Evolutionary conservation across 2,113 vertebrate species (phyloP).

Genomic region (cattle (Bos taurus)): DNA sequence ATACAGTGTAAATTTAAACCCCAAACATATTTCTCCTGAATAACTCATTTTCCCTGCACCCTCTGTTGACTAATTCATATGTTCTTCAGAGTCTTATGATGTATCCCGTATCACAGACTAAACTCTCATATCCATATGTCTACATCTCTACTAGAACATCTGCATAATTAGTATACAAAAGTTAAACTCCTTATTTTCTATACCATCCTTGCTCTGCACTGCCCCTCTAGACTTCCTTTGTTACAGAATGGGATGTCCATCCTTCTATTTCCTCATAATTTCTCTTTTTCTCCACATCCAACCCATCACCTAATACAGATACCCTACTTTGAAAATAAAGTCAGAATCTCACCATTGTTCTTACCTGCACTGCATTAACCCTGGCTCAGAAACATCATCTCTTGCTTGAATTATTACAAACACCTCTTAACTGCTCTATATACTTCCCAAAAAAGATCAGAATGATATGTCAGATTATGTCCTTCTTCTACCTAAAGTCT

Average conservation of each 20-base stretch:
- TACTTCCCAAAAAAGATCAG: neutral
- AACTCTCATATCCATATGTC: neutral
- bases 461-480: neutral
- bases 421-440: neutral
- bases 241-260: neutral
- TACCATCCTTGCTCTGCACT: neutral
- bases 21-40: neutral
- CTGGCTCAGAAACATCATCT: neutral
- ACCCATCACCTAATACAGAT: neutral
- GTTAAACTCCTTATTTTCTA: neutral
- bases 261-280: neutral
- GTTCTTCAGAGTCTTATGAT: neutral
- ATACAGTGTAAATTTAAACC: neutral
- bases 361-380: neutral
- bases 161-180: neutral
- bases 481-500: neutral
- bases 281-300: neutral
- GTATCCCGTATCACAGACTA: neutral
- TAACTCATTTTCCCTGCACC: neutral
- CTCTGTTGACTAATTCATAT: neutral
- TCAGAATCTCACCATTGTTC: neutral
- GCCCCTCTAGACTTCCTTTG: neutral
- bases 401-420: neutral
- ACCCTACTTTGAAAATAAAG: neutral
- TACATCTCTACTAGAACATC: neutral